A percentile compares a stretch with the other conserved stretches of the same genome.
Evolutionary conservation across 2,888 invertebrate genomes (phyloP).

Genomic region (Dicroscelio sp.): DNA sequence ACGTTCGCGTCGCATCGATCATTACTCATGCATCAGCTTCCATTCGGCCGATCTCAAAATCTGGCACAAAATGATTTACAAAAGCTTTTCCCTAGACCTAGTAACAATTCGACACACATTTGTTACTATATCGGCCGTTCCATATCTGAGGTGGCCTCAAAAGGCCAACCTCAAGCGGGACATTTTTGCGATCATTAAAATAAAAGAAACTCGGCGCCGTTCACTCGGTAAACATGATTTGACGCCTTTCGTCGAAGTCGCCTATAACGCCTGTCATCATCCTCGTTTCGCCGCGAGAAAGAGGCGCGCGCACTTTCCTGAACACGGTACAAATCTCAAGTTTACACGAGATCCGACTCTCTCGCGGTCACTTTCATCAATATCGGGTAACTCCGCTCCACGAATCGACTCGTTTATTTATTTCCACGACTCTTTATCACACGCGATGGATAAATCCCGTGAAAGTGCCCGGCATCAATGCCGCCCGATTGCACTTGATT

Average conservation of each 20-base stretch:
- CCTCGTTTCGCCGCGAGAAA: slow-evolving; percentile 66
- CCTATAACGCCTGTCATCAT: slow-evolving; percentile 68
- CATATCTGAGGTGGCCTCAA: slow-evolving; percentile 39
- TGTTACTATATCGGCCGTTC: slow-evolving; percentile 1
- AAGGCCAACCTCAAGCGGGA: slow-evolving; percentile 8
- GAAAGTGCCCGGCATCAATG: slow-evolving; percentile 45
- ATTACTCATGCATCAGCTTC: too few species aligned
- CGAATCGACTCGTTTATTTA: slow-evolving; percentile 54
- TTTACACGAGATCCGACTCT: slow-evolving; percentile 70
- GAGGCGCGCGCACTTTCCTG: slow-evolving; percentile 63
- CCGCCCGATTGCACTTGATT: slow-evolving; percentile 23
- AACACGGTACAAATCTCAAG: slow-evolving; percentile 66
- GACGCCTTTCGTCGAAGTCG: slow-evolving; percentile 65
- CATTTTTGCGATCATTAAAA: slow-evolving; percentile 52
- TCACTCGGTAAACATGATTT: slow-evolving; percentile 51
- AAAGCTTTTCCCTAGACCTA: neutral
- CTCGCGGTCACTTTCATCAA: slow-evolving; percentile 76
- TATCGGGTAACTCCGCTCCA: slow-evolving; percentile 53
- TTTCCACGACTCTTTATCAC: slow-evolving; percentile 58
- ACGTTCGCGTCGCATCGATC: too few species aligned
- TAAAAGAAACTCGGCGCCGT: slow-evolving; percentile 45
- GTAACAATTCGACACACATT: neutral
- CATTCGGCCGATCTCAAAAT: too few species aligned
- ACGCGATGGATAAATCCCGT: slow-evolving; percentile 43
- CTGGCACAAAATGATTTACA: too few species aligned